A percentile compares a stretch with the other conserved stretches of the same genome.
These are phyloP conservation scores for Hippolais icterina DNA, from an alignment of 2,113 vertebrate species.

Conservation along the genomic window DNA sequence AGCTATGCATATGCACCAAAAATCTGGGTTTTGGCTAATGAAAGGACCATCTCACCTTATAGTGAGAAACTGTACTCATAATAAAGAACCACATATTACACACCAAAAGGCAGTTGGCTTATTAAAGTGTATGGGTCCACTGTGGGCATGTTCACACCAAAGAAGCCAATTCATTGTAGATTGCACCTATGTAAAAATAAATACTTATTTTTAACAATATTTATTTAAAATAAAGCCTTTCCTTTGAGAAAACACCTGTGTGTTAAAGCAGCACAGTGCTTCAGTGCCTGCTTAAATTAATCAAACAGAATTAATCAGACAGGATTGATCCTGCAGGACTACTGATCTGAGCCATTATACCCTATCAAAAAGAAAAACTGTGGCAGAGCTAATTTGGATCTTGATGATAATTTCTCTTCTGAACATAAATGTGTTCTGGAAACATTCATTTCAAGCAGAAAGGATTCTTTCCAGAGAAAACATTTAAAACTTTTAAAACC, in stretches of 20 bases:
- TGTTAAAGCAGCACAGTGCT: neutral
- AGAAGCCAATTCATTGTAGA: neutral
- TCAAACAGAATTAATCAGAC: neutral
- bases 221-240: neutral
- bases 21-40: neutral
- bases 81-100: neutral
- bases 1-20: neutral
- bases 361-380: neutral
- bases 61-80: neutral
- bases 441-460: neutral
- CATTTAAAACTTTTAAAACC: neutral
- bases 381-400: neutral
- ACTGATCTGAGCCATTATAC: neutral
- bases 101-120: neutral
- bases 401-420: neutral
- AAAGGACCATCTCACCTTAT: neutral
- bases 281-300: neutral
- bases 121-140: neutral
- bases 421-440: neutral
- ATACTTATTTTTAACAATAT: neutral
- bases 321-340: neutral
- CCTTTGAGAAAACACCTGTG: neutral
- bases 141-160: neutral
- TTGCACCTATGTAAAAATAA: neutral
- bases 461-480: neutral